These are phyloP conservation scores for Latheticus oryzae DNA, from an alignment of 2,888 invertebrate genomes.

Conservation along the genomic window DNA sequence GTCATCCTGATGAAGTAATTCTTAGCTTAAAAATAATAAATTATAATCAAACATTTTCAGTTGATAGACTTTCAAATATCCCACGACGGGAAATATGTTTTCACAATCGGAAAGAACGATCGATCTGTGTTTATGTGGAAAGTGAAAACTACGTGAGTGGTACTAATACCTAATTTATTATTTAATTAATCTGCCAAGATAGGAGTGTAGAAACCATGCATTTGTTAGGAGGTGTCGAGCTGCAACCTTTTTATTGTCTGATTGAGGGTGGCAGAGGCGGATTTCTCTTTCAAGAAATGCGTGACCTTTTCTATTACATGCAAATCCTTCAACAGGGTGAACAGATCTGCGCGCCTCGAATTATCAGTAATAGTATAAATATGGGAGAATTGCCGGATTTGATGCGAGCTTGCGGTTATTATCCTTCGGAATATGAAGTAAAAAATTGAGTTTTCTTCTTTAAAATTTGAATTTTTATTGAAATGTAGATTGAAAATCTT, in stretches of 20 bases:
- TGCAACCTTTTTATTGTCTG: slow-evolving; percentile 78
- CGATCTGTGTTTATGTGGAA: slow-evolving; percentile 71
- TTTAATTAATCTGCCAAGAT: slow-evolving; percentile 1
- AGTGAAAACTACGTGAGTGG: slow-evolving; percentile 67
- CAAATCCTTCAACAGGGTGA: slow-evolving; percentile 80
- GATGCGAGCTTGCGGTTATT: slow-evolving; percentile 81
- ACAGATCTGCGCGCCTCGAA: slow-evolving; percentile 72
- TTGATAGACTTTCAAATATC: slow-evolving; percentile 63
- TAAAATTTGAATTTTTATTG: slow-evolving; percentile 24
- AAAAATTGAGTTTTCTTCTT: background rate
- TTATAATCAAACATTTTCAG: slow-evolving; percentile 50
- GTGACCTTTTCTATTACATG: slow-evolving; percentile 81
- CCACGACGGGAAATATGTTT: slow-evolving; percentile 67
- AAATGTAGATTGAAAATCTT: slow-evolving; percentile 72
- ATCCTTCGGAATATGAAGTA: slow-evolving; percentile 81
- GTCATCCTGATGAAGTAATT: slow-evolving; percentile 74
- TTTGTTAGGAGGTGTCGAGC: slow-evolving; percentile 68
- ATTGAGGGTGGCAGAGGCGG: slow-evolving; percentile 78
- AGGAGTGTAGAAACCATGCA: slow-evolving; percentile 66
- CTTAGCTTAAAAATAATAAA: background rate
- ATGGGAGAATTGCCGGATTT: slow-evolving; percentile 78
- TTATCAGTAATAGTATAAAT: slow-evolving; percentile 72
- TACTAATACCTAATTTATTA: slow-evolving; percentile 8
- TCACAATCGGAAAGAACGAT: slow-evolving; percentile 70
- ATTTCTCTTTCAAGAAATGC: slow-evolving; percentile 77